A percentile compares a stretch with the other conserved stretches of the same genome.
Conservation (phyloP, 2,888 invertebrate genomes). For the Panopea generosa region DNA sequence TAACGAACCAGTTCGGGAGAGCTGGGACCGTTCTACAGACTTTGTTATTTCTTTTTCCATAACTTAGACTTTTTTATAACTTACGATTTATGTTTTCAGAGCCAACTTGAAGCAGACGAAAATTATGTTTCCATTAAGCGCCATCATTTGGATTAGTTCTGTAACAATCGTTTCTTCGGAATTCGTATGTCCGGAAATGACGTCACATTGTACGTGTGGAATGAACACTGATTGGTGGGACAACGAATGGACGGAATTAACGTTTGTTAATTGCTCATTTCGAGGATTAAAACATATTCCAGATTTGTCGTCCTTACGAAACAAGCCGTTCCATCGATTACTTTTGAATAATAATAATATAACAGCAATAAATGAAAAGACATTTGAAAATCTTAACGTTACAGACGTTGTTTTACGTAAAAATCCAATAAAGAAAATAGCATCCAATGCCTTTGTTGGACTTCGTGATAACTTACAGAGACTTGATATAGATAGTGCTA, state of each 20-base stretch:
- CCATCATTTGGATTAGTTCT: slow-evolving; percentile 21
- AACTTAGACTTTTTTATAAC: no score
- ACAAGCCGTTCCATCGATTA: slow-evolving; percentile 56
- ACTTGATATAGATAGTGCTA: slow-evolving; percentile 48
- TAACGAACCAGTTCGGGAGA: no score
- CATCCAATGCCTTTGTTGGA: slow-evolving; percentile 37
- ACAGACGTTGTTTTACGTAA: slow-evolving; percentile 64
- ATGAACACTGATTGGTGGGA: slow-evolving; percentile 60
- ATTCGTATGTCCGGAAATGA: slow-evolving; percentile 62
- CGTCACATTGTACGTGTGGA: slow-evolving; percentile 57
- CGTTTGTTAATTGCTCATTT: slow-evolving; percentile 62
- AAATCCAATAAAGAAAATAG: slow-evolving; percentile 57
- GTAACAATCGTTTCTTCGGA: slow-evolving; percentile 43
- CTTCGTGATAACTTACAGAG: slow-evolving; percentile 36
- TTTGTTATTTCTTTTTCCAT: no score
- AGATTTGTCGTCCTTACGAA: slow-evolving; percentile 43
- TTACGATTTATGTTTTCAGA: background rate
- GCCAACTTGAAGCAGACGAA: background rate
- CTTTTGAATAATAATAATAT: slow-evolving; percentile 66
- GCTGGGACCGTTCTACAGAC: no score
- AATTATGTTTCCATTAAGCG: background rate
- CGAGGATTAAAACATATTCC: slow-evolving; percentile 45
- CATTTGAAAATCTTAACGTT: slow-evolving; percentile 52
- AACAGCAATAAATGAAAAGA: slow-evolving; percentile 36
- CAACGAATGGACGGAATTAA: slow-evolving; percentile 48